Percentiles rank a stretch among this genome's conserved stretches.
Conservation (phyloP, 2,113 vertebrate species). For the Atlantisia rogersi region DNA sequence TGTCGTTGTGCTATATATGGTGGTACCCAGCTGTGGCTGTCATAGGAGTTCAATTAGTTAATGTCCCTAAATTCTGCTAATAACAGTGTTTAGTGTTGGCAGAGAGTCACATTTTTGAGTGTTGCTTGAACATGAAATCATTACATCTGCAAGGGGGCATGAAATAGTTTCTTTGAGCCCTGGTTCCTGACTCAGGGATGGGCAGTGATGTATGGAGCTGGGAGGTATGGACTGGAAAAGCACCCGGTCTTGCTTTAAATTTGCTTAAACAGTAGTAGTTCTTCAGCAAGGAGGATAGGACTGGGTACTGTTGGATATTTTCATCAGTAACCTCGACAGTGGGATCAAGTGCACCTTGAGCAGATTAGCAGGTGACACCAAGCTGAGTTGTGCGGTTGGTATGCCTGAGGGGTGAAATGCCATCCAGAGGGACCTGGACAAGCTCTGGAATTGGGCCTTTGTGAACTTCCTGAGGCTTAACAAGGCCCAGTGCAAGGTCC, state of each 20-base stretch:
- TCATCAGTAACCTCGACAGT: background rate
- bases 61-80: background rate
- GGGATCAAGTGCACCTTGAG: background rate
- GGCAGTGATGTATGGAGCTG: background rate
- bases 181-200: background rate
- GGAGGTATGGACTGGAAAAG: background rate
- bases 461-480: background rate
- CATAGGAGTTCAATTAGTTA: background rate
- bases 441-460: fast-evolving
- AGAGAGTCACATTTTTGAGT: background rate
- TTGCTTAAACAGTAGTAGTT: background rate
- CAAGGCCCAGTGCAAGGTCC: background rate
- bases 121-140: background rate
- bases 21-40: background rate
- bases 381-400: background rate
- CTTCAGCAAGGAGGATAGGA: background rate
- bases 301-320: background rate
- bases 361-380: background rate
- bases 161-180: background rate
- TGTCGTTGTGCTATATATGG: background rate
- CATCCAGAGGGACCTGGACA: background rate
- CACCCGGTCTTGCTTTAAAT: background rate
- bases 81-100: constrained; percentile 8
- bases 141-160: background rate
- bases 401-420: fast-evolving